phyloP scores from a whole-genome alignment of 1,140 invertebrate genomes.

The Trypoxylus dichotomus region DNA sequence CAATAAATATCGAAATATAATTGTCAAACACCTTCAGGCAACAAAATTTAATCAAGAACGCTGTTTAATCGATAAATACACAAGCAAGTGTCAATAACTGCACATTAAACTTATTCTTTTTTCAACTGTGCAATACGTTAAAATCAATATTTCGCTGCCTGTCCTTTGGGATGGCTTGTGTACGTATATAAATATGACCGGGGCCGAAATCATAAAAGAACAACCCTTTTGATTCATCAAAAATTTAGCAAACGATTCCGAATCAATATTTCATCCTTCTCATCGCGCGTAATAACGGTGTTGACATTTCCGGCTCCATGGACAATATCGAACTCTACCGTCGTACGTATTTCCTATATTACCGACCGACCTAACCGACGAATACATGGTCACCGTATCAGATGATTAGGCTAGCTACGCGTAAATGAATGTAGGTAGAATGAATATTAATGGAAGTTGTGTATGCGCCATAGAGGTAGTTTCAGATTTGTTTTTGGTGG shows the following conservation, averaged over 20 bases:
- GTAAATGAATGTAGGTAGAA: background rate
- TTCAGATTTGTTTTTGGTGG: background rate
- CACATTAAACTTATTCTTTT: too few relatives aligned
- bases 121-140: too few relatives aligned
- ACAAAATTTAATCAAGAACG: too few relatives aligned
- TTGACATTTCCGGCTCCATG: background rate
- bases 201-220: background rate
- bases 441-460: background rate
- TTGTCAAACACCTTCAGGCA: too few relatives aligned
- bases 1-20: too few relatives aligned
- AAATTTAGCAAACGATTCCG: conserved; percentile 5
- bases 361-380: background rate
- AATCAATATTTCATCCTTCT: background rate
- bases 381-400: background rate
- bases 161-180: too few relatives aligned
- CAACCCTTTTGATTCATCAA: background rate
- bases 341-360: background rate
- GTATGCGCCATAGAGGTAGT: background rate
- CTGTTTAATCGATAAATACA: too few relatives aligned
- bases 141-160: too few relatives aligned
- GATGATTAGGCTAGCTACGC: background rate
- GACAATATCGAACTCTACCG: background rate
- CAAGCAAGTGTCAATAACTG: too few relatives aligned
- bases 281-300: background rate
- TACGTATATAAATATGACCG: too few relatives aligned